These are phyloP conservation scores for Rhyzopertha dominica DNA, from an alignment of 1,140 invertebrate species.

Conservation along the genomic window DNA sequence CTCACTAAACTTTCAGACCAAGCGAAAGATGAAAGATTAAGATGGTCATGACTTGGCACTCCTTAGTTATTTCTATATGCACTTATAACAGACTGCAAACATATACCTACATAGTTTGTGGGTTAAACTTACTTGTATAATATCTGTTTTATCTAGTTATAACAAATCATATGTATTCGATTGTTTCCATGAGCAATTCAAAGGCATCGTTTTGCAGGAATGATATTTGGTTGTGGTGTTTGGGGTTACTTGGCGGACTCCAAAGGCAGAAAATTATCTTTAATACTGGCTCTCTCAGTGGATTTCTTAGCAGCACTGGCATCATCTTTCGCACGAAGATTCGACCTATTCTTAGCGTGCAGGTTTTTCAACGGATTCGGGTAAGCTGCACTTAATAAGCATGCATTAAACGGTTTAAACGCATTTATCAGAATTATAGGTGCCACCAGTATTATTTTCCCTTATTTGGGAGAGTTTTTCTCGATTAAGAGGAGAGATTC, in stretches of 20 bases:
- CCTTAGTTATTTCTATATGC: too few relatives aligned
- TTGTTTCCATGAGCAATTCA: too few relatives aligned
- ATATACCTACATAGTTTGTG: too few relatives aligned
- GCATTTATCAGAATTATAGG: conserved; percentile 51
- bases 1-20: too few relatives aligned
- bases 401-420: conserved; percentile 8
- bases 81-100: too few relatives aligned
- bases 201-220: conserved; percentile 51
- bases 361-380: conserved; percentile 62
- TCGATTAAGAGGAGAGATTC: conserved; percentile 51
- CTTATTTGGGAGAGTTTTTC: conserved; percentile 57
- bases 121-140: too few relatives aligned
- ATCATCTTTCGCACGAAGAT: conserved; percentile 56
- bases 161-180: too few relatives aligned
- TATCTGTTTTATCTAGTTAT: too few relatives aligned
- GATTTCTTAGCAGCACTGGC: conserved; percentile 57
- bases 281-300: conserved; percentile 56
- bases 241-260: conserved; percentile 63
- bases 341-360: conserved; percentile 56
- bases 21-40: too few relatives aligned
- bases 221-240: conserved; percentile 63
- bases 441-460: conserved; percentile 53
- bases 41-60: too few relatives aligned
- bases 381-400: conserved; percentile 43
- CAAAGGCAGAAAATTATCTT: conserved; percentile 53